A percentile compares a stretch with the other conserved stretches of the same genome.
These are phyloP conservation scores for Rhodeus uyekii DNA, from an alignment of 2,797 vertebrate genomes.

Conservation along the genomic window DNA sequence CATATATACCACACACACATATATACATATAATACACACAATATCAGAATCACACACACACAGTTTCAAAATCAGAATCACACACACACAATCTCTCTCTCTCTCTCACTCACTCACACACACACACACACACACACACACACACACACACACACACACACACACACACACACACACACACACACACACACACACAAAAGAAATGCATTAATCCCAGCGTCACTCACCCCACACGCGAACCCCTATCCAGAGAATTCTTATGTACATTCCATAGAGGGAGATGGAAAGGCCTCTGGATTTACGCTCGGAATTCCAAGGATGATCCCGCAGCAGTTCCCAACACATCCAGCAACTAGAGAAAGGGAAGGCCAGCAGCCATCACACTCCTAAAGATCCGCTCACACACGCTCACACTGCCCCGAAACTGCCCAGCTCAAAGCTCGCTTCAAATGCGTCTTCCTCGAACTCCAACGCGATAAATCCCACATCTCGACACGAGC, in stretches of 20 bases:
- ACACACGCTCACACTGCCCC: constrained; percentile 69
- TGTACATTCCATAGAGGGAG: constrained; percentile 69
- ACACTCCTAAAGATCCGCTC: constrained; percentile 73
- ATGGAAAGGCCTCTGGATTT: constrained; percentile 42
- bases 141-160: constrained; percentile 26
- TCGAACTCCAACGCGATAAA: constrained; percentile 63
- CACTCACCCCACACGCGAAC: constrained; percentile 76
- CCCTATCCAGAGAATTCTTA: constrained; percentile 69
- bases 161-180: constrained; percentile 5
- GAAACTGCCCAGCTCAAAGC: constrained; percentile 64
- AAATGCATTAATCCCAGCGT: constrained; percentile 70
- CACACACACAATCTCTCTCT: no score
- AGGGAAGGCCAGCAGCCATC: constrained; percentile 82
- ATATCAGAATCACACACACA: no score
- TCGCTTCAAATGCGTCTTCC: constrained; percentile 53
- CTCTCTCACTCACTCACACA: no score
- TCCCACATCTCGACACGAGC: constrained; percentile 63
- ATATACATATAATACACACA: no score
- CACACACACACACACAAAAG: constrained; percentile 40
- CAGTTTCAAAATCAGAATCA: no score
- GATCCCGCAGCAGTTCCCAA: constrained; percentile 62
- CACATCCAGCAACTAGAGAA: constrained; percentile 76
- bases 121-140: constrained; percentile 30
- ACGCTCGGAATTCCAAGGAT: constrained; percentile 52
- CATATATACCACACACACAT: no score